Conservation (phyloP, 2,888 invertebrate species). For the Hipparchia sbordonii region DNA sequence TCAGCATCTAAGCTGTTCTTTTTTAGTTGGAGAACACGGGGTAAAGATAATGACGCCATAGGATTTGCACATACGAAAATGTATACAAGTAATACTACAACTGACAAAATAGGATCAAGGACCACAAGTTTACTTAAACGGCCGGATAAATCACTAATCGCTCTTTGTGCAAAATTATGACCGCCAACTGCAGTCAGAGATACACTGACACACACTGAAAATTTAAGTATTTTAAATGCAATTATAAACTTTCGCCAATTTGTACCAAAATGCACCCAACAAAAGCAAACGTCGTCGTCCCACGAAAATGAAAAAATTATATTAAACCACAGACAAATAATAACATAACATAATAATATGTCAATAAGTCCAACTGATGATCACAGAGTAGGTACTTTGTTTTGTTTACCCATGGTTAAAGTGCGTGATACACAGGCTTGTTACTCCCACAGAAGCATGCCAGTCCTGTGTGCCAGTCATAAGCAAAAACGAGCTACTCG, state of each 20-base stretch:
- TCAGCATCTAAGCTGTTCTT: constrained; percentile 90
- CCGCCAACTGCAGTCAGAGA: not conserved
- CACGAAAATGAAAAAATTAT: constrained; percentile 4
- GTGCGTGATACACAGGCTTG: no score
- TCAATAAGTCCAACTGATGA: no score
- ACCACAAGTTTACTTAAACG: not conserved
- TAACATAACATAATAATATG: no score
- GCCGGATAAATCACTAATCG: not conserved
- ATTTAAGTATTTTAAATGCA: not conserved
- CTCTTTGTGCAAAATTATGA: not conserved
- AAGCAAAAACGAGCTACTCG: no score
- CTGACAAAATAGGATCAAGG: constrained; percentile 32
- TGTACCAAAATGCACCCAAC: not conserved
- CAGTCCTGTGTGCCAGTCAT: no score
- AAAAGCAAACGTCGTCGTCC: not conserved
- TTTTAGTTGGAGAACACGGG: constrained; percentile 87
- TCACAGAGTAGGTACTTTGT: no score
- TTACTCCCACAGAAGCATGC: no score
- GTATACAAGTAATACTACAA: constrained; percentile 26
- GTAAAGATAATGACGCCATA: constrained; percentile 89
- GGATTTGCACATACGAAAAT: constrained; percentile 63
- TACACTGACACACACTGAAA: not conserved
- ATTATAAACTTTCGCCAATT: not conserved
- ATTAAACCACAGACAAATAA: not conserved
- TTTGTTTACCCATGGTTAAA: no score